A percentile compares a stretch with the other conserved stretches of the same genome.
Conservation (phyloP, 30 jellyfish, hydroid and myxozoan genomes). For the Pseudorhiza aurosa region DNA sequence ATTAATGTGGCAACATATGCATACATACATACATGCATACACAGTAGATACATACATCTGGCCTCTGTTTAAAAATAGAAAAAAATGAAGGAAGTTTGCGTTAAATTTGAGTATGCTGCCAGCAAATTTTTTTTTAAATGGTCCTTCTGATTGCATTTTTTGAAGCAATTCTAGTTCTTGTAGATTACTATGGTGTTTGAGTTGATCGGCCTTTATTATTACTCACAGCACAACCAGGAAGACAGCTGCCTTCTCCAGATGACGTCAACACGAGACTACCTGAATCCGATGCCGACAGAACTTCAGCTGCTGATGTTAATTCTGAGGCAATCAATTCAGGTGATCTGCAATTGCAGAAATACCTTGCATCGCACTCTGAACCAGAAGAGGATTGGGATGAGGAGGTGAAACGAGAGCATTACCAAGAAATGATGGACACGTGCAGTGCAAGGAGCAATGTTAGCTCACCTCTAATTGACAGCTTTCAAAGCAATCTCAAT, state of each 20-base stretch:
- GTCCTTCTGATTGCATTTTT: no score
- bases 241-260: background rate
- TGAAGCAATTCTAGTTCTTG: no score
- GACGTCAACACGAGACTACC: background rate
- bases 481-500: slow-evolving; percentile 68
- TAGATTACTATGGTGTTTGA: no score
- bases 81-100: no score
- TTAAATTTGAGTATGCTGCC: no score
- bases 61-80: no score
- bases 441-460: slow-evolving; percentile 34
- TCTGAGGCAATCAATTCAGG: background rate
- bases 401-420: slow-evolving; percentile 55
- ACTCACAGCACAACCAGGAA: background rate
- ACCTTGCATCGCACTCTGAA: background rate
- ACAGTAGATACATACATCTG: no score
- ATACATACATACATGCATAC: no score
- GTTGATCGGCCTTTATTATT: background rate
- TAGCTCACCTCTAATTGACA: slow-evolving; percentile 57
- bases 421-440: slow-evolving; percentile 35
- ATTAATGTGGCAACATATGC: no score
- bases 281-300: no score
- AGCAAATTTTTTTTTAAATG: no score
- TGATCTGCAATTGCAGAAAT: background rate
- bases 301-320: background rate
- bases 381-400: slow-evolving; percentile 89